Percentiles rank a stretch among this genome's conserved stretches.
Evolutionary conservation across 2,888 invertebrate species (phyloP).

Genomic region (Macroteleia sp.): DNA sequence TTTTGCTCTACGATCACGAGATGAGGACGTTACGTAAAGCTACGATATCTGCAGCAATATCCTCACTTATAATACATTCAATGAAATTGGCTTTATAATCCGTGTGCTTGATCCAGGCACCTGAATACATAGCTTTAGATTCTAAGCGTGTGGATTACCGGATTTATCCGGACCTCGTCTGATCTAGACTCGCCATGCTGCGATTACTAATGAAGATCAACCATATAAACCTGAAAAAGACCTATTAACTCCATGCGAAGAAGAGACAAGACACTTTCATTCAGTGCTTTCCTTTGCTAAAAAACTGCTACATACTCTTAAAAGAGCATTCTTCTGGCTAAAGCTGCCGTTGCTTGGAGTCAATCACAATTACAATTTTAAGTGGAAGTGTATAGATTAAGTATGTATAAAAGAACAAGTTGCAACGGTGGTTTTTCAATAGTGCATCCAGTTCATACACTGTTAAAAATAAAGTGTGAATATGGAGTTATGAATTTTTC

Average conservation of each 20-base stretch:
- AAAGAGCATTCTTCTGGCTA: constrained; percentile 17
- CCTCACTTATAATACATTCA: constrained; percentile 36
- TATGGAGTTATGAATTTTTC: no score
- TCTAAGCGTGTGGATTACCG: constrained; percentile 30
- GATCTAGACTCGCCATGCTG: constrained; percentile 19
- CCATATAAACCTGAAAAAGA: constrained; percentile 18
- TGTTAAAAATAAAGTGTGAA: no score
- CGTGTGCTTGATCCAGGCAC: constrained; percentile 20
- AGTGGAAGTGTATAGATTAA: constrained; percentile 5
- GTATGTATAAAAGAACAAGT: constrained; percentile 9
- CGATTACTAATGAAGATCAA: constrained; percentile 41
- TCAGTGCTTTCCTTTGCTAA: not conserved
- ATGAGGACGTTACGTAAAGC: constrained; percentile 26
- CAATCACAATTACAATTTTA: constrained; percentile 18
- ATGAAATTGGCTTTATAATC: constrained; percentile 37
- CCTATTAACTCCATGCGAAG: not conserved
- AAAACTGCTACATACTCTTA: constrained; percentile 3
- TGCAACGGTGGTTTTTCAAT: not conserved
- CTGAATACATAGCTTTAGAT: constrained; percentile 20
- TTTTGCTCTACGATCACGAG: not conserved
- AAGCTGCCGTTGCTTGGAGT: not conserved
- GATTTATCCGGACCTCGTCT: constrained; percentile 23
- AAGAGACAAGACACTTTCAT: not conserved
- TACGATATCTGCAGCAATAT: constrained; percentile 33
- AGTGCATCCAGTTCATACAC: no score